Conservation (phyloP, 1,140 invertebrate genomes). For the Mercenaria mercenaria region DNA sequence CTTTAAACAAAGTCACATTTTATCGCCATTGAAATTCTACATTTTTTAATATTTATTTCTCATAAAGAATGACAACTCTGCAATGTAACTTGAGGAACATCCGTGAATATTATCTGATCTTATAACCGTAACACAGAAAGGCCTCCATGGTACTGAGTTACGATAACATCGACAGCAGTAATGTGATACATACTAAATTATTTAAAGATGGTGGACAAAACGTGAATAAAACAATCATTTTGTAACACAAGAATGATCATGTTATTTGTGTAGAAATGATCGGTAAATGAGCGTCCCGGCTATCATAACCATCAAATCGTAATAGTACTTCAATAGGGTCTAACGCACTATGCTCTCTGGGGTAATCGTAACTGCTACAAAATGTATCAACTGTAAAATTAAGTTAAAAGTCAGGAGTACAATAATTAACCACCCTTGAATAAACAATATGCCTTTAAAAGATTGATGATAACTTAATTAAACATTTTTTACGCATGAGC, state of each 20-base stretch:
- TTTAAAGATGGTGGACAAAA: slow-evolving; percentile 28
- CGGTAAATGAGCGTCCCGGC: not conserved
- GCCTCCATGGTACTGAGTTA: not conserved
- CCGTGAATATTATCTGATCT: not conserved
- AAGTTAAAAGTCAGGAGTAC: not conserved
- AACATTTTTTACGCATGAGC: not conserved
- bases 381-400: not conserved
- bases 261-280: not conserved
- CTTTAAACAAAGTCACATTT: too few species aligned
- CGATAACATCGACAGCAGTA: not conserved
- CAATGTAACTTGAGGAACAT: not conserved
- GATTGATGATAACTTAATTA: not conserved
- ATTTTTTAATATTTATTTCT: not conserved
- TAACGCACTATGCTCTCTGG: not conserved
- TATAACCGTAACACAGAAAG: not conserved
- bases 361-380: not conserved
- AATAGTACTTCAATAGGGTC: not conserved
- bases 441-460: not conserved
- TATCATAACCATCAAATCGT: not conserved
- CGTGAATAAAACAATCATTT: not conserved
- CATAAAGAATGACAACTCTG: slow-evolving; percentile 7
- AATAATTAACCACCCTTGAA: not conserved
- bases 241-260: slow-evolving; percentile 17
- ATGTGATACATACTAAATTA: slow-evolving; percentile 24
- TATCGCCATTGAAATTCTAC: not conserved